Conservation (phyloP, 2,888 invertebrate species). For the Abrostola tripartita region DNA sequence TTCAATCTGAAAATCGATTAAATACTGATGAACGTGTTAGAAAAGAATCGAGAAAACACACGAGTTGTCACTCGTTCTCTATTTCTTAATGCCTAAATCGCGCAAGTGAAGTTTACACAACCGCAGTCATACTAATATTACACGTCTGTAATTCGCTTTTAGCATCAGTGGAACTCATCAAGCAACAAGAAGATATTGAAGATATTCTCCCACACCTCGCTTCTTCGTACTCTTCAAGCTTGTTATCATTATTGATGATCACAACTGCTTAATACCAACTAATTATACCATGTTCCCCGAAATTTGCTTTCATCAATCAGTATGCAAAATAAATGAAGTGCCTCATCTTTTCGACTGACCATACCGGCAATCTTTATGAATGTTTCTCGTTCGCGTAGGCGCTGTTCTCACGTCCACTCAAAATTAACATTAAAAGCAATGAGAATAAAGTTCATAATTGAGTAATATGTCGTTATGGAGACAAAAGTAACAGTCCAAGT, state of each 20-base stretch:
- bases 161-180: too few species aligned
- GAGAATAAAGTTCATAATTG: conserved; percentile 14
- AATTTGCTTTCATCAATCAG: conserved; percentile 12
- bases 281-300: neutral
- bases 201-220: too few species aligned
- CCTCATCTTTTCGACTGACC: conserved; percentile 34
- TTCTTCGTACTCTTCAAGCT: neutral
- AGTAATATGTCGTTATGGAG: conserved; percentile 4
- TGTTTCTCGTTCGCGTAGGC: conserved; percentile 30
- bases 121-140: too few species aligned
- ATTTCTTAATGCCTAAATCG: too few species aligned
- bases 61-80: too few species aligned
- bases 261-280: neutral
- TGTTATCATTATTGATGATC: neutral
- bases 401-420: conserved; percentile 8
- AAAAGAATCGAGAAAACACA: too few species aligned
- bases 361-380: conserved; percentile 39
- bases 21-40: too few species aligned
- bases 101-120: too few species aligned
- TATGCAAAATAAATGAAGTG: conserved; percentile 28
- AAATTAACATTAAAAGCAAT: conserved; percentile 1
- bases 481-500: conserved; percentile 33
- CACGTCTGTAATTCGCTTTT: too few species aligned
- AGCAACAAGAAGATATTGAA: too few species aligned
- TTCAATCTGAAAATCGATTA: too few species aligned